Conservation (phyloP, 2,888 invertebrate genomes). For the Brachynemurus nebulosus region DNA sequence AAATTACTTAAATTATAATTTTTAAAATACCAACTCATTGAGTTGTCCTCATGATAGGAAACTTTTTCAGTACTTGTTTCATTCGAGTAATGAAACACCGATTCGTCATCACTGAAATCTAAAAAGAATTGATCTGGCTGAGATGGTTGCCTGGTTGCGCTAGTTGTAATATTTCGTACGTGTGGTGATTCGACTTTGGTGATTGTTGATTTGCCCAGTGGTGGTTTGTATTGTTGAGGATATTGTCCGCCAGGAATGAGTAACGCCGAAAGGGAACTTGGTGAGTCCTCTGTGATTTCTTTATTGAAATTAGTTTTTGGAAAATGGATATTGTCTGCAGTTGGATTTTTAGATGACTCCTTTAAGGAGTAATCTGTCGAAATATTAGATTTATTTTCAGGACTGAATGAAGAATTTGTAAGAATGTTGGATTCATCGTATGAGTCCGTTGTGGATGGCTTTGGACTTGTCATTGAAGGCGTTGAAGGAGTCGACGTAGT, state of each 20-base stretch:
- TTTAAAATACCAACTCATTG: conserved; percentile 74
- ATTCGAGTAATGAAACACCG: too few species aligned
- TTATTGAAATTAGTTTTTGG: conserved; percentile 12
- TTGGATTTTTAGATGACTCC: not conserved
- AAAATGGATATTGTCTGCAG: not conserved
- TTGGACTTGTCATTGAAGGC: conserved; percentile 12
- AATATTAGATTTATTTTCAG: not conserved
- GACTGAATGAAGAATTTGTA: not conserved
- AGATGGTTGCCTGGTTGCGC: not conserved
- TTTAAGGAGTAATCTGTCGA: conserved; percentile 3
- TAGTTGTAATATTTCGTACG: conserved; percentile 16
- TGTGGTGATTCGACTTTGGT: conserved; percentile 41
- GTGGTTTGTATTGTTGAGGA: conserved; percentile 28
- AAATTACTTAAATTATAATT: conserved; percentile 59
- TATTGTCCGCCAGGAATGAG: conserved; percentile 45
- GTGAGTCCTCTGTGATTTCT: conserved; percentile 10
- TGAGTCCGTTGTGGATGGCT: conserved; percentile 10
- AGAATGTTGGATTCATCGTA: not conserved
- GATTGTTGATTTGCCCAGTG: conserved; percentile 41
- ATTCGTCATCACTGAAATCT: not conserved
- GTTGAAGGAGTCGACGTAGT: conserved; percentile 13
- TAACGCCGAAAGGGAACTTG: conserved; percentile 45
- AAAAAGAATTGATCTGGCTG: not conserved
- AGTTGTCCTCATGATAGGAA: conserved; percentile 30
- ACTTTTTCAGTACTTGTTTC: conserved; percentile 30